Conservation (phyloP, 2,113 vertebrate species). For the Sula dactylatra region DNA sequence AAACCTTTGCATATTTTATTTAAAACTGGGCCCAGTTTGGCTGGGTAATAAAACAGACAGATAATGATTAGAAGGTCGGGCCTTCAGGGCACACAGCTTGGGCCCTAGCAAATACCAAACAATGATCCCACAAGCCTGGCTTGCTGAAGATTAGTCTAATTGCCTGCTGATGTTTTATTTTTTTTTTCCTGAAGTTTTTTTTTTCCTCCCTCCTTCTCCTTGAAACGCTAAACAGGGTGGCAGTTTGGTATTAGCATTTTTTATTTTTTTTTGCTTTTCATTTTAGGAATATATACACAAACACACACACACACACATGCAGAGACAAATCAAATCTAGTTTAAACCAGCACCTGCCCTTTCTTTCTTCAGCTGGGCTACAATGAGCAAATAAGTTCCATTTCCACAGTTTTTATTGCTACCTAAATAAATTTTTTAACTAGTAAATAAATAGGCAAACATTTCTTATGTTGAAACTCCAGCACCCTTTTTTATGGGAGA, state of each 20-base stretch:
- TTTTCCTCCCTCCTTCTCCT: conserved; percentile 33
- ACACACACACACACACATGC: too few relatives aligned
- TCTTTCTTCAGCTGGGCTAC: not conserved
- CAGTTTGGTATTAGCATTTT: conserved; percentile 45
- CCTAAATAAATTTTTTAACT: not conserved
- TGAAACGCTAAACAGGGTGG: conserved; percentile 53
- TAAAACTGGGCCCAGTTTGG: conserved; percentile 99
- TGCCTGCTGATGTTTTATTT: conserved; percentile 99
- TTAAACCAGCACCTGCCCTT: conserved; percentile 26
- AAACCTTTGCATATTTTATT: conserved; percentile 99
- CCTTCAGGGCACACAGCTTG: conserved; percentile 98
- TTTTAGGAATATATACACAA: conserved; percentile 4
- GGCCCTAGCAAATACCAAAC: conserved; percentile 98
- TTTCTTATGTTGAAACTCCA: not conserved
- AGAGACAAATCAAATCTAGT: not conserved
- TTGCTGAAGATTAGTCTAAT: conserved; percentile 97
- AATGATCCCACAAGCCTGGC: conserved; percentile 91
- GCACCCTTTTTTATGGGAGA: not conserved
- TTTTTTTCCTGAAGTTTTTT: conserved; percentile 83
- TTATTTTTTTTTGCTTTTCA: not conserved
- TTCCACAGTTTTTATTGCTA: not conserved
- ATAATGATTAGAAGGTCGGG: conserved; percentile 99
- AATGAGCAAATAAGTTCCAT: not conserved
- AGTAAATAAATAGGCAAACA: not conserved
- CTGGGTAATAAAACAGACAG: conserved; percentile 99